phyloP scores from a whole-genome alignment of 2,113 vertebrate species.

The Turdus rufiventris region DNA sequence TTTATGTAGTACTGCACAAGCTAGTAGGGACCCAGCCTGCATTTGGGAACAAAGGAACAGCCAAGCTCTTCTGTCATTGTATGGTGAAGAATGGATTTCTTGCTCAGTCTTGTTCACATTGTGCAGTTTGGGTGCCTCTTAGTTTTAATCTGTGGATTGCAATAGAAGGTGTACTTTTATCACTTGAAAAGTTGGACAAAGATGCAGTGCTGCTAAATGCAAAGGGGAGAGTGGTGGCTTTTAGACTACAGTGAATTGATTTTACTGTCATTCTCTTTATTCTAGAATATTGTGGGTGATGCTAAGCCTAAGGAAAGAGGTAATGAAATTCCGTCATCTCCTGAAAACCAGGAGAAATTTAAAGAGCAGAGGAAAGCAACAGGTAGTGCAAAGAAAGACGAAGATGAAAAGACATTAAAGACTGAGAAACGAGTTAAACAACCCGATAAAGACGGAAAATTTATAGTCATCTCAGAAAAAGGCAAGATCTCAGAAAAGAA shows the following conservation, averaged over 20 bases:
- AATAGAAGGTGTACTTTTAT: neutral
- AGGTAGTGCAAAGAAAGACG: constrained; percentile 78
- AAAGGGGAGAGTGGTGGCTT: neutral
- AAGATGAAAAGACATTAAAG: constrained; percentile 76
- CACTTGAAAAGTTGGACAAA: neutral
- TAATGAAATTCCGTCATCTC: constrained; percentile 73
- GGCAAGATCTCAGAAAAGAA: constrained; percentile 71
- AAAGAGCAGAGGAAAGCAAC: constrained; percentile 79
- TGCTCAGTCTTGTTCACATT: neutral
- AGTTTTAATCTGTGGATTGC: neutral
- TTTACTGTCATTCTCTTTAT: constrained; percentile 49
- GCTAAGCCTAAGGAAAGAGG: constrained; percentile 77
- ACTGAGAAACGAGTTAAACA: constrained; percentile 70
- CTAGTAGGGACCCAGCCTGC: neutral
- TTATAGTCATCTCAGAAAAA: constrained; percentile 74
- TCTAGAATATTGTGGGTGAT: constrained; percentile 79
- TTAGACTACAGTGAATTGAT: neutral
- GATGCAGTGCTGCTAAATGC: neutral
- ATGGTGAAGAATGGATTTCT: neutral
- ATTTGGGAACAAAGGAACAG: neutral
- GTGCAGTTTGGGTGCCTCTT: fast-evolving
- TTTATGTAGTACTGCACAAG: neutral
- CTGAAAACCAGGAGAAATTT: constrained; percentile 77
- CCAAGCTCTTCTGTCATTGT: neutral
- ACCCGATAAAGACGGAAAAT: constrained; percentile 72